Evolutionary conservation across 2,888 invertebrate species (phyloP), one percentile per base, ranked within the genome.

Genomic region (Caprella mutica): DNA sequence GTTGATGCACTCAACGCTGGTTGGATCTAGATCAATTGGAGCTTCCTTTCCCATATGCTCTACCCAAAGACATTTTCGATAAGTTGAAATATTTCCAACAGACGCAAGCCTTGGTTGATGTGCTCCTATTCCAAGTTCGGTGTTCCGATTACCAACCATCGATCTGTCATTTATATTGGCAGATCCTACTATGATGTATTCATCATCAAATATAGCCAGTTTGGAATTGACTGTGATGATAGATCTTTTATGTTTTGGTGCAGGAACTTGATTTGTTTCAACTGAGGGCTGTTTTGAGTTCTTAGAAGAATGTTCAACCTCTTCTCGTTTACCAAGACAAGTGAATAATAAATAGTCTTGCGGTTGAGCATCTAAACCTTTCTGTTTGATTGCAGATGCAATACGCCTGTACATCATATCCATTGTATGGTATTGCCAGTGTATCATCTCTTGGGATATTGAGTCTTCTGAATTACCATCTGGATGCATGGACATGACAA

Each of bases 351-450:
- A 21, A 21, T 48, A 48, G 27, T 48, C 48, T 29, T 48, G 48
- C 5, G 48, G 48, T 21, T 48, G 48, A 29, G 48, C 14, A 21
- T 48, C 48, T 21, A 48, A 30, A 6, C 48, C 48, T 30, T 48
- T 17, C 5, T 48, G 29, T 48, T 48, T 27, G 21, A 48, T 48
- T 21, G 48, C 48, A 48, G 21, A 30, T 19, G 29, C 30, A 30
- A 48, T 48, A 30, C 48, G 29, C 30, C 30, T 48, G 30, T 48
- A 48, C 48, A 48, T 48, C 48, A 48, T 48, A 21, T 48, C 48
- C 48, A 48, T 48, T n/a, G 48, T 48, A n/a, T 48, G 48, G 30
- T 48, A 48, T 21, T 48, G 48, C 48, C 48, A 48, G 30, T 48
- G 48, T n/a, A 48, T n/a, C 6, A 48, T 30, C 30, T 48, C 48